Evolutionary conservation across 2,113 vertebrate species (phyloP).

Genomic region (Mirounga angustirostris): DNA sequence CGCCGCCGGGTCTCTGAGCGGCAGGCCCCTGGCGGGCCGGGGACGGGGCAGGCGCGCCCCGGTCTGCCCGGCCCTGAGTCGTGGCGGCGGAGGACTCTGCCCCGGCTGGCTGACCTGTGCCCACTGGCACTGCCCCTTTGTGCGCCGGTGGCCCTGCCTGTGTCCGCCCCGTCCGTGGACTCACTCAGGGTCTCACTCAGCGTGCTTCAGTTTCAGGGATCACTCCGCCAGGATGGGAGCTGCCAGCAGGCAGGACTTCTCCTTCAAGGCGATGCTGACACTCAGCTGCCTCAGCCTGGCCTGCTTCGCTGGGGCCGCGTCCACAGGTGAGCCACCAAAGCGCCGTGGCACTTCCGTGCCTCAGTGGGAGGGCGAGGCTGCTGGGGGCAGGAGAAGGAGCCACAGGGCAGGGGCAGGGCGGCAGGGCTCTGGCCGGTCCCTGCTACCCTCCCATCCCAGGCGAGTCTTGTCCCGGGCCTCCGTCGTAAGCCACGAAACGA

Average conservation of each 20-base stretch:
- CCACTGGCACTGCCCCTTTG: background rate
- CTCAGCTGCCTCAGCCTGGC: background rate
- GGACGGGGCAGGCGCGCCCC: background rate
- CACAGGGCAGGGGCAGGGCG: fast-evolving
- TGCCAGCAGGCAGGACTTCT: background rate
- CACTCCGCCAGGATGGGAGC: background rate
- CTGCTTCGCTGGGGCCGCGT: fast-evolving
- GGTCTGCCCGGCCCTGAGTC: background rate
- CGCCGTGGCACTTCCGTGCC: fast-evolving
- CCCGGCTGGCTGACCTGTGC: background rate
- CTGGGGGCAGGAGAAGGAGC: background rate
- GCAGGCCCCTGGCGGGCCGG: background rate
- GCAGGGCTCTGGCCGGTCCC: fast-evolving
- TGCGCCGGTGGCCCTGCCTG: background rate
- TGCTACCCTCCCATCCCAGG: fast-evolving
- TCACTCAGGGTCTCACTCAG: background rate
- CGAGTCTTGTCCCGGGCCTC: background rate
- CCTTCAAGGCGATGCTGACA: background rate
- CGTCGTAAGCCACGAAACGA: background rate
- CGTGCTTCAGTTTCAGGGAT: constrained; percentile 47
- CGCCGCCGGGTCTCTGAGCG: fast-evolving
- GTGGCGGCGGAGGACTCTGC: background rate
- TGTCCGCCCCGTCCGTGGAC: background rate
- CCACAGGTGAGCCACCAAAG: constrained; percentile 50
- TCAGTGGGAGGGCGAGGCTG: background rate